Conservation (phyloP, 2,113 vertebrate genomes). For the Tychaedon coryphoeus region DNA sequence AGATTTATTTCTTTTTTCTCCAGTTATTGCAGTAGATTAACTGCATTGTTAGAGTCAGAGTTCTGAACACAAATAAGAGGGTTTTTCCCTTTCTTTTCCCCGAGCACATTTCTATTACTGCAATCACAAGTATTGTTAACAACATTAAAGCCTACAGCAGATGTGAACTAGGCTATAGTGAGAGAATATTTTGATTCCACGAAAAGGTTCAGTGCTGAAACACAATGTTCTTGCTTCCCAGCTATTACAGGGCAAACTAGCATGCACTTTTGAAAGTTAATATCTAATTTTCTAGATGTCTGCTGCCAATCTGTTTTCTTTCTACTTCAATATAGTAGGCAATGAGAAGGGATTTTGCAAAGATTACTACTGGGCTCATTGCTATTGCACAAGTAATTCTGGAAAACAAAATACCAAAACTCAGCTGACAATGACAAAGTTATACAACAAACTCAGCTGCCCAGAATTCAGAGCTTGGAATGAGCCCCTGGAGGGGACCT, state of each 20-base stretch:
- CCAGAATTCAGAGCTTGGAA: not conserved
- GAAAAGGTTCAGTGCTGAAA: conserved; percentile 39
- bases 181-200: conserved; percentile 51
- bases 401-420: conserved; percentile 61
- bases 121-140: conserved; percentile 57
- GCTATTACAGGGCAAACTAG: conserved; percentile 49
- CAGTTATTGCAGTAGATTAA: conserved; percentile 40
- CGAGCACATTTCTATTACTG: conserved; percentile 40
- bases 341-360: conserved; percentile 33
- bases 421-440: conserved; percentile 43
- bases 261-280: conserved; percentile 54
- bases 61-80: conserved; percentile 46
- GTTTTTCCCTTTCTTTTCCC: conserved; percentile 29
- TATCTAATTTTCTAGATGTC: conserved; percentile 59
- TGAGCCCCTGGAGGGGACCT: not conserved
- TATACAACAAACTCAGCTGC: not conserved
- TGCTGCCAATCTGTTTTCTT: conserved; percentile 57
- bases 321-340: conserved; percentile 23
- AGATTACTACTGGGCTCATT: conserved; percentile 47
- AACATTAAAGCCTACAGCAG: conserved; percentile 50
- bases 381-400: conserved; percentile 35
- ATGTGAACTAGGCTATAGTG: conserved; percentile 31
- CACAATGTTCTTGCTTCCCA: conserved; percentile 59
- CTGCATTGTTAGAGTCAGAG: conserved; percentile 39
- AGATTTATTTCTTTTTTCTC: not conserved